Percentiles rank a stretch among this genome's conserved stretches.
phyloP scores from a whole-genome alignment of 2,797 vertebrate genomes.

The Setipinna tenuifilis region DNA sequence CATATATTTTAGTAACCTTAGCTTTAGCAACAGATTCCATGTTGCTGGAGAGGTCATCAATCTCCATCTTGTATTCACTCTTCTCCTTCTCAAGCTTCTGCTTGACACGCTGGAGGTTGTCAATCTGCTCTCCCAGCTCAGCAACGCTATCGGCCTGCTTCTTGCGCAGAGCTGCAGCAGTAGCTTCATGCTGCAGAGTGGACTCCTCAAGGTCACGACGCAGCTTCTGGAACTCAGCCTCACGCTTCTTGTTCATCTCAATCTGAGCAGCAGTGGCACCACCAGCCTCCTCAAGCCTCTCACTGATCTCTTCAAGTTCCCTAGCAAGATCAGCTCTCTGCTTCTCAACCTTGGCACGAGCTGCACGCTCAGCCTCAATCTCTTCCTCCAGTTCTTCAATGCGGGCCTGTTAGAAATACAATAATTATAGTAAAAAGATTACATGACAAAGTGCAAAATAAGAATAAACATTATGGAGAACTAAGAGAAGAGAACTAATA shows the following conservation, averaged over 20 bases:
- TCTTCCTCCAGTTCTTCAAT: conserved; percentile 78
- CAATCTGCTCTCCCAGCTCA: conserved; percentile 85
- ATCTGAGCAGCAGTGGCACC: conserved; percentile 84
- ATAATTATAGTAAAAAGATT: not conserved
- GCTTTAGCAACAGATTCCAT: conserved; percentile 82
- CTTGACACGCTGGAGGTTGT: conserved; percentile 87
- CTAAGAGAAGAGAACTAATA: conserved; percentile 11
- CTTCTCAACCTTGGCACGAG: conserved; percentile 87
- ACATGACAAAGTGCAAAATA: not conserved
- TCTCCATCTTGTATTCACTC: conserved; percentile 88
- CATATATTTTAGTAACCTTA: conserved; percentile 72
- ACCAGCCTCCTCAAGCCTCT: conserved; percentile 85
- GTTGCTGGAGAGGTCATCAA: conserved; percentile 84
- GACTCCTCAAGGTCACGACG: conserved; percentile 87
- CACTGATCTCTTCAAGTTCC: conserved; percentile 87
- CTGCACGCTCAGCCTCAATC: conserved; percentile 83
- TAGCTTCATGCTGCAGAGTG: conserved; percentile 88
- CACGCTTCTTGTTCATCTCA: conserved; percentile 89
- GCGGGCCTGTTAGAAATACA: conserved; percentile 78
- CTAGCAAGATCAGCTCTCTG: conserved; percentile 87
- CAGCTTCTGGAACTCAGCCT: conserved; percentile 87
- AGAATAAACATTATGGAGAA: not conserved
- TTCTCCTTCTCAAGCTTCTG: conserved; percentile 91
- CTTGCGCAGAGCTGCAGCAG: conserved; percentile 77
- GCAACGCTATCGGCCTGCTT: conserved; percentile 84